phyloP scores from a whole-genome alignment of 2,888 invertebrate genomes.

The Oscheius sp. region DNA sequence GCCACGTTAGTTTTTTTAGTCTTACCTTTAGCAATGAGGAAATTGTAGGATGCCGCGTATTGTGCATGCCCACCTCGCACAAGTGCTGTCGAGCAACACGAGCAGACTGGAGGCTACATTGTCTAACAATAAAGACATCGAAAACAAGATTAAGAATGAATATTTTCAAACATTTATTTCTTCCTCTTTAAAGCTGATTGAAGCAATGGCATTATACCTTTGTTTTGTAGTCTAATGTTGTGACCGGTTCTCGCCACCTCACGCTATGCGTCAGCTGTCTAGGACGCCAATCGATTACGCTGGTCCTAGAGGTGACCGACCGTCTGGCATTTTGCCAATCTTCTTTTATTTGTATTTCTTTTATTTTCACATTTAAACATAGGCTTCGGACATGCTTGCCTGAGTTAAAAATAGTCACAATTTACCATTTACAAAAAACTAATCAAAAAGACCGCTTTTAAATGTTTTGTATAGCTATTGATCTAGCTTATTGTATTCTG shows the following conservation, averaged over 20 bases:
- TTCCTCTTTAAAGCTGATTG: background rate
- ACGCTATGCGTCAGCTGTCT: background rate
- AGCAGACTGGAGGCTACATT: slow-evolving; percentile 7
- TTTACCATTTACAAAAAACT: too few relatives aligned
- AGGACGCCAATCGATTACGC: background rate
- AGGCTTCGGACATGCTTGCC: too few relatives aligned
- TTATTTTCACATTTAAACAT: background rate
- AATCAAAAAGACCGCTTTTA: too few relatives aligned
- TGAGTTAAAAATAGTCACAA: too few relatives aligned
- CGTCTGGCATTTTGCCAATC: background rate
- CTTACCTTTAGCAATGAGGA: too few relatives aligned
- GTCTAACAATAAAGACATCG: background rate
- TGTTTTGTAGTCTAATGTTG: too few relatives aligned
- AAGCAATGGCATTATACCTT: too few relatives aligned
- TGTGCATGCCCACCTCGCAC: slow-evolving; percentile 21
- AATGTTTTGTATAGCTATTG: too few relatives aligned
- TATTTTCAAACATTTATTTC: background rate
- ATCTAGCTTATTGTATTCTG: too few relatives aligned
- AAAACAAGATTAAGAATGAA: background rate
- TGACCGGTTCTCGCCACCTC: too few relatives aligned
- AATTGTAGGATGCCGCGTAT: slow-evolving; percentile 24
- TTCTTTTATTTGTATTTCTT: background rate
- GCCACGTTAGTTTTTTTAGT: background rate
- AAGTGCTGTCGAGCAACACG: slow-evolving; percentile 16
- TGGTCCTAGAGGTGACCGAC: background rate